phyloP scores from a whole-genome alignment of 37 sponge, comb jelly and placozoan species.

The Hexactinellida sp. region DNA sequence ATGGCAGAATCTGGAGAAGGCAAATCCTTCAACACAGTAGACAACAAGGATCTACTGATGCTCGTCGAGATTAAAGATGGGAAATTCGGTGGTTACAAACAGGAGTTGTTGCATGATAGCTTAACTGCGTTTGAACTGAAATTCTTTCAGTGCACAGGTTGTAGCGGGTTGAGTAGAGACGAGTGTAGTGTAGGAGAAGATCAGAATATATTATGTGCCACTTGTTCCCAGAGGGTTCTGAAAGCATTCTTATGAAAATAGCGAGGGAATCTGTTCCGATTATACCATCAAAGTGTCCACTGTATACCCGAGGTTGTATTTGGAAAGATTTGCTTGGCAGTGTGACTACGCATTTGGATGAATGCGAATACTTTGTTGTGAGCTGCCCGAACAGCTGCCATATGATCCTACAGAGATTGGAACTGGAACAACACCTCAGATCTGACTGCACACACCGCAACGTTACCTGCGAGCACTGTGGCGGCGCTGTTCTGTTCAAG shows the following conservation, averaged over 20 bases:
- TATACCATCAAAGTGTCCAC: neutral
- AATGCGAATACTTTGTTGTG: constrained; percentile 6
- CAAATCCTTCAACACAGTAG: neutral
- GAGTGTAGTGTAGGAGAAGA: neutral
- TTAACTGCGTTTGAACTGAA: neutral
- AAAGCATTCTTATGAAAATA: neutral
- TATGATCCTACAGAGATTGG: constrained; percentile 6
- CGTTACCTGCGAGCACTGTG: neutral
- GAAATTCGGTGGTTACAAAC: neutral
- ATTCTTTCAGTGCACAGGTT: neutral
- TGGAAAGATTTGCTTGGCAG: neutral
- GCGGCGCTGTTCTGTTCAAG: neutral
- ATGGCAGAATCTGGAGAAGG: too few species aligned
- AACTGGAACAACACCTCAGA: neutral
- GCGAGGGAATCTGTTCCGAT: neutral
- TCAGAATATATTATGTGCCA: neutral
- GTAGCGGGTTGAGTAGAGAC: neutral
- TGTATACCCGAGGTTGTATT: neutral
- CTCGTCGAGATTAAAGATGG: neutral
- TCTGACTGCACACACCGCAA: neutral
- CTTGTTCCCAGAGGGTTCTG: neutral
- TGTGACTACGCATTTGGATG: neutral
- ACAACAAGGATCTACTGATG: neutral
- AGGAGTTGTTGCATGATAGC: neutral
- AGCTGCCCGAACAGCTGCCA: neutral